Evolutionary conservation across 2,888 invertebrate species (phyloP).

Genomic region (Ptychoptera albimana): DNA sequence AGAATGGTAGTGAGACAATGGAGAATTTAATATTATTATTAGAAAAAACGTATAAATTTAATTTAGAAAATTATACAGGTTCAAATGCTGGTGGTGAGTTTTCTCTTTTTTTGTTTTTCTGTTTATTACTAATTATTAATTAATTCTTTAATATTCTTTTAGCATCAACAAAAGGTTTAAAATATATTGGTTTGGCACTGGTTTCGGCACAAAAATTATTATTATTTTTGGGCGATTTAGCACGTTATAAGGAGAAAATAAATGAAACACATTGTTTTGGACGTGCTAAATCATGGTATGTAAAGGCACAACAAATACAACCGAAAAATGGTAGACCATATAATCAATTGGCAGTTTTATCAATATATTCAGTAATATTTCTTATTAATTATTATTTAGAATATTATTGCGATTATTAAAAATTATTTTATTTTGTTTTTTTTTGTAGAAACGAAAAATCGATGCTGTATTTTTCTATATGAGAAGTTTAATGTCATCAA

Average conservation of each 20-base stretch:
- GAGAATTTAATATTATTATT: conserved; percentile 55
- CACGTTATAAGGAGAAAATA: conserved; percentile 75
- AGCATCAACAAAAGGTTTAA: conserved; percentile 43
- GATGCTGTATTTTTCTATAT: conserved; percentile 96
- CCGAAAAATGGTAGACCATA: conserved; percentile 92
- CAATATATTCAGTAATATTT: conserved; percentile 56
- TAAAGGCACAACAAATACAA: conserved; percentile 83
- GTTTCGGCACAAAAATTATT: conserved; percentile 77
- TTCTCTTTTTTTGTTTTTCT: not conserved
- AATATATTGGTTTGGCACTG: conserved; percentile 57
- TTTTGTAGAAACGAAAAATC: conserved; percentile 63
- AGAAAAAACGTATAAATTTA: conserved; percentile 60
- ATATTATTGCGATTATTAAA: conserved; percentile 1
- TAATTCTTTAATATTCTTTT: conserved; percentile 23
- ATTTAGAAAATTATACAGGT: conserved; percentile 1
- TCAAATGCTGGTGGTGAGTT: not conserved
- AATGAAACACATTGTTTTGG: conserved; percentile 69
- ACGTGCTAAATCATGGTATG: conserved; percentile 71
- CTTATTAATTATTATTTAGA: not conserved
- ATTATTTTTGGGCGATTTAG: conserved; percentile 82
- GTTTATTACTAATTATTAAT: conserved; percentile 4
- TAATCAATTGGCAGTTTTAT: conserved; percentile 84
- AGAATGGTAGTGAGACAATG: conserved; percentile 66
- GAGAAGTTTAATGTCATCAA: conserved; percentile 86
- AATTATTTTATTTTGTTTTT: not conserved